Percentiles rank a stretch among this genome's conserved stretches.
Evolutionary conservation across 1,140 invertebrate species (phyloP).

Genomic region (Drosophila suzukii): DNA sequence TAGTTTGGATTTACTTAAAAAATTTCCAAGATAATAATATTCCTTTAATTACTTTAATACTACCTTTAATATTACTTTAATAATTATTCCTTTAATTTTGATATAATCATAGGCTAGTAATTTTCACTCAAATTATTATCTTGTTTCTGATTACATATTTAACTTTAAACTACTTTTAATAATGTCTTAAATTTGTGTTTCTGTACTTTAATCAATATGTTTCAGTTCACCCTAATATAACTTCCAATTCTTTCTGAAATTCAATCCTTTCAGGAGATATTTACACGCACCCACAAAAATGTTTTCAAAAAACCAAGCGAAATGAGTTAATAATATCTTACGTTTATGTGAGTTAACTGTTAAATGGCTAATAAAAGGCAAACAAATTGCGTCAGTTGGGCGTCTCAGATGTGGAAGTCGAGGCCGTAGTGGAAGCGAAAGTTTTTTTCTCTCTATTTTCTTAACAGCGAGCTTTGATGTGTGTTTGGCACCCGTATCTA

Average conservation of each 20-base stretch:
- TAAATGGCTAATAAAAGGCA: slow-evolving; percentile 74
- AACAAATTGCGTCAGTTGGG: slow-evolving; percentile 68
- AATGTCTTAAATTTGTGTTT: too few species aligned
- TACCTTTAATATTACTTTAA: too few species aligned
- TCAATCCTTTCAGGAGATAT: not conserved
- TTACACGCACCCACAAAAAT: slow-evolving; percentile 8
- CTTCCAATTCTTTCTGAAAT: too few species aligned
- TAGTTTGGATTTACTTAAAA: too few species aligned
- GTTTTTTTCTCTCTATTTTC: slow-evolving; percentile 30
- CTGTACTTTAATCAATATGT: too few species aligned
- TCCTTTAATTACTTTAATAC: too few species aligned
- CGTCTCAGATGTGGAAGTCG: slow-evolving; percentile 17
- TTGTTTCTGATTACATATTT: too few species aligned
- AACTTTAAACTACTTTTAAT: too few species aligned
- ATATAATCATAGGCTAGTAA: too few species aligned
- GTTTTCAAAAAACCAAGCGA: slow-evolving; percentile 25
- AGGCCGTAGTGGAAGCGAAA: slow-evolving; percentile 31
- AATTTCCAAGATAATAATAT: too few species aligned
- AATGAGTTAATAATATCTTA: slow-evolving; percentile 77
- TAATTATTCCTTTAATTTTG: too few species aligned
- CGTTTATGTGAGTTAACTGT: slow-evolving; percentile 77
- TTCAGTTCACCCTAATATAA: not conserved
- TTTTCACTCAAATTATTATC: too few species aligned
- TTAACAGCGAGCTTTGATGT: not conserved
- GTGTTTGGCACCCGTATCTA: not conserved